A percentile compares a stretch with the other conserved stretches of the same genome.
These are phyloP conservation scores for Acanthisitta chloris DNA, from an alignment of 2,113 vertebrate genomes.

Conservation along the genomic window DNA sequence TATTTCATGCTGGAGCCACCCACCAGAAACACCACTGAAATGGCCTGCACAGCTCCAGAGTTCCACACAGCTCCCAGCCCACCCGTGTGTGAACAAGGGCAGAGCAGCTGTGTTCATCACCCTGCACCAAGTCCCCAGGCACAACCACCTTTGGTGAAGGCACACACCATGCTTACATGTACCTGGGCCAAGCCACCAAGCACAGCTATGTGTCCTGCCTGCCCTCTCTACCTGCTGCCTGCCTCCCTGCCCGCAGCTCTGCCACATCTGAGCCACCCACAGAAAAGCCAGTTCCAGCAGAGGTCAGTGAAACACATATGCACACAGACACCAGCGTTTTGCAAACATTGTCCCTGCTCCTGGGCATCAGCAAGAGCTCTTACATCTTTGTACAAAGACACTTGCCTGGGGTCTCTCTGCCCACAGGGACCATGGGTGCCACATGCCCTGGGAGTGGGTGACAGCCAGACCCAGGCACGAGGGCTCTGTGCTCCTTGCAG, in stretches of 20 bases:
- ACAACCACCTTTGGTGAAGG: neutral
- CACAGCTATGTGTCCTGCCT: neutral
- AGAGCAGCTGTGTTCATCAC: rapidly evolving
- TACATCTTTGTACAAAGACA: neutral
- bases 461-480: rapidly evolving
- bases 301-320: rapidly evolving
- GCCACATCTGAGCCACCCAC: neutral
- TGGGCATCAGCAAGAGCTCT: neutral
- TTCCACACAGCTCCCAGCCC: neutral
- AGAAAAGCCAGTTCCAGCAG: neutral
- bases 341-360: neutral
- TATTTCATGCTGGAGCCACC: rapidly evolving
- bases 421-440: rapidly evolving
- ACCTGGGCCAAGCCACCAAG: neutral
- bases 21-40: neutral
- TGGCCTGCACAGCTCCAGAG: rapidly evolving
- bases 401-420: neutral
- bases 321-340: rapidly evolving
- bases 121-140: neutral
- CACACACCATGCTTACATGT: rapidly evolving
- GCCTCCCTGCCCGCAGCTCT: neutral
- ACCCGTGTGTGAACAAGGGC: rapidly evolving
- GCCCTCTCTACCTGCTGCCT: neutral
- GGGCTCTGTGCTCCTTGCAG: neutral
- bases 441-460: rapidly evolving